Evolutionary conservation across 2,888 invertebrate species (phyloP), one percentile per base, ranked within the genome.

Genomic region (Ischnus inquisitorius): DNA sequence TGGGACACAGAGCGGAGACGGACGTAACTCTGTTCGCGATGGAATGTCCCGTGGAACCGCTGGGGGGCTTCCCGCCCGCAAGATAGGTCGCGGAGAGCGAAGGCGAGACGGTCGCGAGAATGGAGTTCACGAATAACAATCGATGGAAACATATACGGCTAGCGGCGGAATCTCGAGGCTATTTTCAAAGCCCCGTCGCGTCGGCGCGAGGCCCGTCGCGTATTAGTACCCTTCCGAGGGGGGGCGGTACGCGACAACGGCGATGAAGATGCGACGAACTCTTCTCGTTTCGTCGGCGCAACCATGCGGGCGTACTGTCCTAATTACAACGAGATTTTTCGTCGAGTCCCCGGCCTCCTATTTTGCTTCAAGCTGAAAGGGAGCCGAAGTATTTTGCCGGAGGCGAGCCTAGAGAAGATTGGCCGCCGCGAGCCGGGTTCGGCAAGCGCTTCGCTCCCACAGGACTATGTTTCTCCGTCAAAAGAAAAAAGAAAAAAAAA

Each of bases 291-390:
- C 71, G 64, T 60, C 14, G 76, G 51, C 79, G 81, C 81, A 89
- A 84, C 88, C 88, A 93, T 93, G 93, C 93, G 93, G 93, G 93
- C 92, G 88, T 90, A 93, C 93, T 93, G 93, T 93, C 93, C 93
- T 92, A 93, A 93, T 93, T 93, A 93, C 92, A 92, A 93, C 93
- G 91, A 91, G 90, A 72, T 88, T 75, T 62, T 78, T 68, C 41
- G 16, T 90, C 89, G 88, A 91, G 89, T 88, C 88, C 89, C 34
- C 6, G 5, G 88, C 88, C 90, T 89, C 88, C 89, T 90, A 89
- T 90, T 71, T 68, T 77, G 48, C 62, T 65, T 57, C 41, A 65
- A 62, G 68, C 83, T 86, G 83, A 88, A 90, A 88, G 85, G 84
- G 81, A 84, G 83, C 88, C 88, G 86, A 88, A 88, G 79, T 86